Evolutionary conservation across 64 coral and sea anemone genomes (phyloP).

Genomic region (Stylophora pistillata): DNA sequence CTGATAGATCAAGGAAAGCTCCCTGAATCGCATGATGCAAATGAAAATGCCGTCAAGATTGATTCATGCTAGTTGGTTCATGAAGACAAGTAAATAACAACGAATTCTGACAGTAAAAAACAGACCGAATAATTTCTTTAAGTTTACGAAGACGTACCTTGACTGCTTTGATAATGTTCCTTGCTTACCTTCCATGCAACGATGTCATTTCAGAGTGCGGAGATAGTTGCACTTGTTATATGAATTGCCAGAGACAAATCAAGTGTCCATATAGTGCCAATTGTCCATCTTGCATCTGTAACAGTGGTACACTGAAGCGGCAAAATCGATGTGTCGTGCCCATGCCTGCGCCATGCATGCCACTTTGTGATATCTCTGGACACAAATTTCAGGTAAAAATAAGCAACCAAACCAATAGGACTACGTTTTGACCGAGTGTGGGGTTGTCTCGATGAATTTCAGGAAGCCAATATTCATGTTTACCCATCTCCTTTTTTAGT

Average conservation of each 20-base stretch:
- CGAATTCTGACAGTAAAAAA: too few species aligned
- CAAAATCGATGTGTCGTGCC: conserved; percentile 54
- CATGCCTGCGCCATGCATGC: conserved; percentile 58
- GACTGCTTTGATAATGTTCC: too few species aligned
- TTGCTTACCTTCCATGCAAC: too few species aligned
- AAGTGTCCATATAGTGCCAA: conserved; percentile 41
- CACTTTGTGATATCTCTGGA: conserved; percentile 38
- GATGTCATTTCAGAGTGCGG: conserved; percentile 23
- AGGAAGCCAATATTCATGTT: too few species aligned
- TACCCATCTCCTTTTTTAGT: too few species aligned
- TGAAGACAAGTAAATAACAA: too few species aligned
- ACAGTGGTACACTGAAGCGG: conserved; percentile 5
- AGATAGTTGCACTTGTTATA: conserved; percentile 38
- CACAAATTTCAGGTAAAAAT: conserved; percentile 41
- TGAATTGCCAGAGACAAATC: conserved; percentile 36
- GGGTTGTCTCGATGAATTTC: not conserved
- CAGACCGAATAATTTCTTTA: too few species aligned
- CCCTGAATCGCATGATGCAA: too few species aligned
- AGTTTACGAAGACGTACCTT: not conserved
- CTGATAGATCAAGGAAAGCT: too few species aligned
- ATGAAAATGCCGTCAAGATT: too few species aligned
- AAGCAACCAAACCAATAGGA: not conserved
- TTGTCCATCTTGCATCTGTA: conserved; percentile 52
- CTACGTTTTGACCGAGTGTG: not conserved
- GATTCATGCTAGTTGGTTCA: too few species aligned